Base-by-base conservation (phyloP, 1,140 invertebrate genomes). In the Parasteatoda tepidariorum region DNA sequence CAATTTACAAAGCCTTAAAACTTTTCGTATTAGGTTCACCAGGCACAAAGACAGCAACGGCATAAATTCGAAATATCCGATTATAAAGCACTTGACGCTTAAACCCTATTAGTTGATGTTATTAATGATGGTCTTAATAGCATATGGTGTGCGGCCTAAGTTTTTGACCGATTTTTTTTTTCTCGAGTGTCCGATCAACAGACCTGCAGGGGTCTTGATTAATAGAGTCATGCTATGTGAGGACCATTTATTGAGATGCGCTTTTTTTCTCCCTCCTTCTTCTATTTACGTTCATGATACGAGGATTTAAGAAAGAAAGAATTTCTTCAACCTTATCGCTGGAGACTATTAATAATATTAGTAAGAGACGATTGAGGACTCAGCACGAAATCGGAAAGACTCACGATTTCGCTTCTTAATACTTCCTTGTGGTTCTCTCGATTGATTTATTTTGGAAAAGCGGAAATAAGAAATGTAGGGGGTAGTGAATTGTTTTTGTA, bases 41-140 rank as follows among this genome's bases (percentile, higher is more conserved):
- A 1, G 38, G 9, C 38, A 4, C 38, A 48, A 4, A 48, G 9
- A 13, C 1, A 13, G 38, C 38, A 48, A 48, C 4, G 38, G 38
- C 38, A 41, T 41, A 41, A 41, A 41, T n/a, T 59, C 55, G 18
- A 59, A 22, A 59, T 2, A 22, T 59, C 9, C 7, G 18, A 59
- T 22, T 22, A 59, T 59, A n/a, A 26, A 64, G 30, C 11, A 26
- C 11, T 74, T 26, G 57, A 38, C 31, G 71, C 71, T 31, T 74
- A 54, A 61, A 74, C 71, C 4, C 24, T 26, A 61, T 57, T 61
- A 74, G 34, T 28, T 7, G 24, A 15, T 15, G 57, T 61, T 74
- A 74, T 74, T 74, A 61, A 74, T 74, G 71, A 33, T 24, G 55
- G 55, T 33, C 30, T 9, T 31, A 74, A 26, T 55, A 59, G 55